Evolutionary conservation across 2,797 vertebrate genomes (phyloP), one percentile per base, ranked within the genome.

Genomic region (Astyanax mexicanus): DNA sequence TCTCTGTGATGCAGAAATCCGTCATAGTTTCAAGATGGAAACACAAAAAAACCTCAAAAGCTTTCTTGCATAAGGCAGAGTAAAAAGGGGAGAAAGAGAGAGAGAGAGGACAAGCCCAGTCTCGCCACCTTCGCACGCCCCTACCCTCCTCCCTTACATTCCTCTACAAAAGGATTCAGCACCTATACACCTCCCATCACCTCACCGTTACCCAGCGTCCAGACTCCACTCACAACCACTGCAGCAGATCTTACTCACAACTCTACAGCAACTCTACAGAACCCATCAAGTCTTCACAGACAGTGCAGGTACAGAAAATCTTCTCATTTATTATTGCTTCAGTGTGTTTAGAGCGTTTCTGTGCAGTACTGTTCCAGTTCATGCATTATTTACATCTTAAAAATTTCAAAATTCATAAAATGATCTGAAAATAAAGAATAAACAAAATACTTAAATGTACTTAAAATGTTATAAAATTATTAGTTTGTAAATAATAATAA

Each of bases 31-130:
- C 54, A 29, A 57, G 17, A 27, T 6, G 11, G 11, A 23, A 7
- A 42, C n/a, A 27, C 66, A 66, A 74, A 44, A 67, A 55, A 74
- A 27, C 45, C 12, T 45, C 40, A 32, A 32, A 2, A 32, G 2
- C 29, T 32, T n/a, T n/a, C 47, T 55, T 55, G 3, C 52, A 55
- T 8, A 52, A 52, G 7, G 0, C 11, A 2, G 51, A 4, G 1
- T 1, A 3, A 12, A 25, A 32, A 23, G 13, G 5, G 8, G 12
- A 32, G 5, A 17, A 1, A 29, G 3, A 55, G 29, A 32, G 6
- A 58, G 55, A 57, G 3, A 58, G 27, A 58, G 17, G 55, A 37
- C 55, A 58, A 58, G 55, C 8, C 29, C 12, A 19, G 55, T 58
- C 55, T 37, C 2, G 29, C 32, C 29, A 11, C 23, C 25, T 17